Evolutionary conservation across 2,113 vertebrate genomes (phyloP).

Genomic region (Isichthys henryi): DNA sequence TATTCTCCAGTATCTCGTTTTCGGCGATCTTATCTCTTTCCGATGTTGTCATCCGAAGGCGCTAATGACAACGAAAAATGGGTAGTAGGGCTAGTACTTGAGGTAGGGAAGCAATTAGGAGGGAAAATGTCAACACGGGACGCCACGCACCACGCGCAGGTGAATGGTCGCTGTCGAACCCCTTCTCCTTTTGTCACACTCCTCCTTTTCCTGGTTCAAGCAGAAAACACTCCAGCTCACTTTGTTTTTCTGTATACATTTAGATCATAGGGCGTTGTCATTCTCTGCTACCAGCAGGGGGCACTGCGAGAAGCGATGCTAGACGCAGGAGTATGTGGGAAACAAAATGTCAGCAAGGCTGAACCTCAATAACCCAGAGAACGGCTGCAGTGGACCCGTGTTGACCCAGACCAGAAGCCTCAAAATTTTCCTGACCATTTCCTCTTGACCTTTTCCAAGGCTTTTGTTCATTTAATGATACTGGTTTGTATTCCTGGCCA

Average conservation of each 20-base stretch:
- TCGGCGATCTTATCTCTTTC: neutral
- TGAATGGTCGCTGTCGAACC: neutral
- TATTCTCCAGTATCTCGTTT: neutral
- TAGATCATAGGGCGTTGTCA: neutral
- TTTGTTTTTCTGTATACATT: neutral
- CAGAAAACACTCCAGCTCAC: neutral
- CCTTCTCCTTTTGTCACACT: neutral
- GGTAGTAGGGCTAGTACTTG: no score
- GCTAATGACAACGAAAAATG: neutral
- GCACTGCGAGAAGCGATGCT: neutral
- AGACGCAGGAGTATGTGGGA: neutral
- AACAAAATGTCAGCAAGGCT: neutral
- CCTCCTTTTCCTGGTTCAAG: neutral
- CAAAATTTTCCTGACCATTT: neutral
- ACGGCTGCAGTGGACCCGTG: neutral
- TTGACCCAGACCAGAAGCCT: neutral
- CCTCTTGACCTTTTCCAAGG: neutral
- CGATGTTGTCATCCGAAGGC: neutral
- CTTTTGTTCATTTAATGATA: neutral
- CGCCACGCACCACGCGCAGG: neutral
- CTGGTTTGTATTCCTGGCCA: neutral
- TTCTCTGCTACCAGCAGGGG: neutral
- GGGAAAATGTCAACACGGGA: neutral
- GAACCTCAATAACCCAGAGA: neutral
- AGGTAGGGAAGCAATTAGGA: neutral